These are phyloP conservation scores for Tortricodes alternella DNA, from an alignment of 2,888 invertebrate species.

Conservation along the genomic window DNA sequence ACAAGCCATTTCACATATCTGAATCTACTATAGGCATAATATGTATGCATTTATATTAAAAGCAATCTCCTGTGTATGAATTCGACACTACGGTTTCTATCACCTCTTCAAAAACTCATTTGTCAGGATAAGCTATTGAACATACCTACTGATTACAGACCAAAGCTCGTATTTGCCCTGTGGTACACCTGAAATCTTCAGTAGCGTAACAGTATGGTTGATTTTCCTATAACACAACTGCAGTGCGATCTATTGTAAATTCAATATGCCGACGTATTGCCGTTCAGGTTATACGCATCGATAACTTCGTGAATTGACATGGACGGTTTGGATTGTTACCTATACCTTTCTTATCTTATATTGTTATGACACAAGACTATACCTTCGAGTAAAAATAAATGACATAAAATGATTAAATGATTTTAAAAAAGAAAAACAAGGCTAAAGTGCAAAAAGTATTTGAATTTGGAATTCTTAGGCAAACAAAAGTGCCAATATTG, in stretches of 20 bases:
- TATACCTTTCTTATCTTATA: no score
- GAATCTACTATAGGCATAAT: no score
- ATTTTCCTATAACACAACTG: not conserved
- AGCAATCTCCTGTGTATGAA: not conserved
- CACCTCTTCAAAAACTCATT: slow-evolving; percentile 5
- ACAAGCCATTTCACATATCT: no score
- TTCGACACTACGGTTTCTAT: not conserved
- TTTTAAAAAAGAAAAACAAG: no score
- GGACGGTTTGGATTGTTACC: no score
- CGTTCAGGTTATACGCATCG: not conserved
- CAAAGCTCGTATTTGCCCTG: not conserved
- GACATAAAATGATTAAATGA: no score
- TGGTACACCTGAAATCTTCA: not conserved
- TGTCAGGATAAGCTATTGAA: not conserved
- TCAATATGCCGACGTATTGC: not conserved
- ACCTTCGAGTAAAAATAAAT: no score
- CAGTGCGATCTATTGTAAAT: not conserved
- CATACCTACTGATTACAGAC: not conserved
- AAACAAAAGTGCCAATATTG: no score
- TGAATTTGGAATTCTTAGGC: no score
- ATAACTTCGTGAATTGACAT: not conserved
- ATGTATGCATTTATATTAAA: no score
- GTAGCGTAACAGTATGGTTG: not conserved
- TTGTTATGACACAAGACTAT: no score
- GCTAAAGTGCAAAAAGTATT: no score